Evolutionary conservation across 2,888 invertebrate genomes (phyloP), one percentile per base, ranked within the genome.

Genomic region (Troides aeacus): DNA sequence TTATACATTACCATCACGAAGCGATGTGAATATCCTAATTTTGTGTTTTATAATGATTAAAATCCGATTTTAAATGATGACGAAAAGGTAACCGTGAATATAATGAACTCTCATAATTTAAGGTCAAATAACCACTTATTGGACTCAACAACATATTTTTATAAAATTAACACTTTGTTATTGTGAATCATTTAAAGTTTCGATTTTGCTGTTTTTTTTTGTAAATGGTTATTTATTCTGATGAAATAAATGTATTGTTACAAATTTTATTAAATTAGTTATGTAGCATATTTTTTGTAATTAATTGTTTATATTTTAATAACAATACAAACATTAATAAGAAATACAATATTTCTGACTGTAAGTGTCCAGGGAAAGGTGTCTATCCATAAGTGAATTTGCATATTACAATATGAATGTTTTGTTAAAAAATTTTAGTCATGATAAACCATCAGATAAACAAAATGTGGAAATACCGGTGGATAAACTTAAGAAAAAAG

Each of bases 1-100:
- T 89, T 80, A 90, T 90, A 87, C 86, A 89, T 90, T 91, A 89
- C 92, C 92, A 91, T 91, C 90, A 90, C 83, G 85, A 87, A 88
- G 87, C 84, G 86, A 85, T 88, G 86, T 83, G 85, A 86, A 86
- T 85, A 88, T 87, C 86, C 84, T 84, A 87, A 87, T 84, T 86
- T 86, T 87, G 84, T 86, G 80, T 84, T 84, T 84, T 83, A 79
- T 79, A 81, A 84, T 83, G 84, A 85, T 76, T 83, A 76, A 74
- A 75, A 73, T 74, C 82, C 77, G 81, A 79, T 79, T 77, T 79
- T 81, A 78, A 80, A 78, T 83, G 76, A 77, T 79, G 81, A 79
- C 77, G 78, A 76, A 81, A 82, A 88, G 88, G 89, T 89, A 87
- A 80, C 68, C 72, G 68, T 71, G 75, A 63, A 64, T 69, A 65